Evolutionary conservation across 1,140 invertebrate genomes (phyloP).

Genomic region (Rhyzopertha dominica): DNA sequence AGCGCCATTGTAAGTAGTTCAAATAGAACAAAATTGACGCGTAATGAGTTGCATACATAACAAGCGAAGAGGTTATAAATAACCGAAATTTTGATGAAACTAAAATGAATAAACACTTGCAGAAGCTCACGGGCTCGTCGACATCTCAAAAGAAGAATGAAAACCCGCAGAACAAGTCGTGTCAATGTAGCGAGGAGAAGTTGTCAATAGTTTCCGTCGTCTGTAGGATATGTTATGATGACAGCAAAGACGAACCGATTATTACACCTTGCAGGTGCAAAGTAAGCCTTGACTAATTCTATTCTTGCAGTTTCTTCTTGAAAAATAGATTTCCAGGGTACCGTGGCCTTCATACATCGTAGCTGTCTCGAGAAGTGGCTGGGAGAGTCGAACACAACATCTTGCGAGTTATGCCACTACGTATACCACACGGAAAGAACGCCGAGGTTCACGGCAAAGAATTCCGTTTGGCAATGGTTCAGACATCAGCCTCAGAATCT

Average conservation of each 20-base stretch:
- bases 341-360: slow-evolving; percentile 62
- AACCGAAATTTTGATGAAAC: too few species aligned
- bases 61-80: too few species aligned
- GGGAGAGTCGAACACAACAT: slow-evolving; percentile 53
- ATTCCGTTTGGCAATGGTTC: slow-evolving; percentile 42
- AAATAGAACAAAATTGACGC: too few species aligned
- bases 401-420: slow-evolving; percentile 59
- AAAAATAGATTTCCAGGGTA: slow-evolving; percentile 47
- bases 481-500: slow-evolving; percentile 24
- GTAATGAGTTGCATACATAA: too few species aligned
- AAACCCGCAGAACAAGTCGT: too few species aligned
- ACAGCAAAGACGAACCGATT: slow-evolving; percentile 39
- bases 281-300: slow-evolving; percentile 24
- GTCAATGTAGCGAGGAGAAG: too few species aligned
- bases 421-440: slow-evolving; percentile 48
- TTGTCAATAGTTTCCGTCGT: slow-evolving; percentile 37
- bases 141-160: too few species aligned
- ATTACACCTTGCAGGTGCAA: slow-evolving; percentile 43
- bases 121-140: too few species aligned
- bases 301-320: neutral
- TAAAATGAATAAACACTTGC: too few species aligned
- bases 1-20: too few species aligned
- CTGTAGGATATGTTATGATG: slow-evolving; percentile 44
- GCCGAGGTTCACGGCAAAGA: slow-evolving; percentile 34
- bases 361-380: slow-evolving; percentile 68